Conservation (phyloP, 53 echinoderm and acorn worm genomes). For the Patiria pectinifera region DNA sequence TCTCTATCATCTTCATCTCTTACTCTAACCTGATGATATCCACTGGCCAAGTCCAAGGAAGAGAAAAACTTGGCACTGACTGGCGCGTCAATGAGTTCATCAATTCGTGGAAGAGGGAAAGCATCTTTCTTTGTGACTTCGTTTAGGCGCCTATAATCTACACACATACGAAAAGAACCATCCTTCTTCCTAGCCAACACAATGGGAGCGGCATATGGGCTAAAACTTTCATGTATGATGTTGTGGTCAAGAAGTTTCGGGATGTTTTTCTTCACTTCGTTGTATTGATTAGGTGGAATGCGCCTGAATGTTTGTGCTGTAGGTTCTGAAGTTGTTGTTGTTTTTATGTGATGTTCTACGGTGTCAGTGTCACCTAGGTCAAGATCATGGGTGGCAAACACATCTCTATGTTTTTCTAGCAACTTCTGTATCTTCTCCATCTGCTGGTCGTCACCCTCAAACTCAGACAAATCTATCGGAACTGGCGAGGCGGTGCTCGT, state of each 20-base stretch:
- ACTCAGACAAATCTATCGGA: conserved; percentile 6
- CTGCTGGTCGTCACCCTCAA: background rate
- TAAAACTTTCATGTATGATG: conserved; percentile 40
- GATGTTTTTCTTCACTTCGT: conserved; percentile 65
- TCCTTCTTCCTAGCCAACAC: conserved; percentile 71
- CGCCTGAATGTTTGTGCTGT: conserved; percentile 7
- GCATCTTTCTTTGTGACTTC: conserved; percentile 75
- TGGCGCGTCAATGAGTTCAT: conserved; percentile 48
- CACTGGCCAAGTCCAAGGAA: conserved; percentile 27
- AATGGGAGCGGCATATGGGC: conserved; percentile 75
- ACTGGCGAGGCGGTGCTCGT: background rate
- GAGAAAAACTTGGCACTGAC: conserved; percentile 23
- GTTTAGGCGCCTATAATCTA: conserved; percentile 74
- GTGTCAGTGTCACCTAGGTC: conserved; percentile 26
- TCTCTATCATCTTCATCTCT: background rate
- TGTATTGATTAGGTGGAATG: conserved; percentile 58
- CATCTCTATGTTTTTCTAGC: background rate
- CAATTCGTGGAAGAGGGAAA: conserved; percentile 74
- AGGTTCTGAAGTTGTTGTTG: background rate
- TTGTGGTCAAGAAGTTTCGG: conserved; percentile 28
- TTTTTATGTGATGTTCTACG: background rate
- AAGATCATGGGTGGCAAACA: conserved; percentile 7
- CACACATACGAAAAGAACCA: conserved; percentile 67
- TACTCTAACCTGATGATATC: conserved; percentile 45
- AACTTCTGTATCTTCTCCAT: background rate